These are phyloP conservation scores for Sisor rabdophorus DNA, from an alignment of 2,113 vertebrate species.

Conservation along the genomic window DNA sequence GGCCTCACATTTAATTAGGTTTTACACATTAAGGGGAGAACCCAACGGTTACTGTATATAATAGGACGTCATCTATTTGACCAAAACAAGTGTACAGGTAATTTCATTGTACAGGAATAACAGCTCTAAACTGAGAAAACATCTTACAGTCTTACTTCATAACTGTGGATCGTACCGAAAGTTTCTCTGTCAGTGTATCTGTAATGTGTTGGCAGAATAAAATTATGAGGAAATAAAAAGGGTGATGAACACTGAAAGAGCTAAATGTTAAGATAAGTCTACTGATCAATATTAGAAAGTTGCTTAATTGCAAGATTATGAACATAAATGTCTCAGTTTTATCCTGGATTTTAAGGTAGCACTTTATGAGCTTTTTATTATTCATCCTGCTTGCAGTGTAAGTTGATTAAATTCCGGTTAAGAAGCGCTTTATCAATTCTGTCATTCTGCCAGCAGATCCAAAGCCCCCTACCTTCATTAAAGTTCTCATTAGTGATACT, in stretches of 20 bases:
- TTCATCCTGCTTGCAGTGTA: not conserved
- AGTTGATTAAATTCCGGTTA: slow-evolving; percentile 2
- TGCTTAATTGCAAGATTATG: not conserved
- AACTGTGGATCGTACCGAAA: too few relatives aligned
- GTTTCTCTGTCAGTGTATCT: too few relatives aligned
- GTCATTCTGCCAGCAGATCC: not conserved
- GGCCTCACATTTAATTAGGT: too few relatives aligned
- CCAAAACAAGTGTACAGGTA: too few relatives aligned
- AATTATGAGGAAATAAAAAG: not conserved
- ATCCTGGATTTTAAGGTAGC: not conserved
- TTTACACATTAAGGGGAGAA: too few relatives aligned
- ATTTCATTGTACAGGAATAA: too few relatives aligned
- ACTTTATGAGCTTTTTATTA: not conserved
- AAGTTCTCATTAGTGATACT: slow-evolving; percentile 26
- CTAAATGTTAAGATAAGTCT: not conserved
- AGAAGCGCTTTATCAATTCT: not conserved
- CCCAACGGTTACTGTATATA: too few relatives aligned
- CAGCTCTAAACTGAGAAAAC: too few relatives aligned
- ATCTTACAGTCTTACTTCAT: too few relatives aligned
- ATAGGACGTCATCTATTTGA: too few relatives aligned
- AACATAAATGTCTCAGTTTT: not conserved
- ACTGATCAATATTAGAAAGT: not conserved
- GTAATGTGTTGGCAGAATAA: too few relatives aligned
- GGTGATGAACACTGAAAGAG: not conserved
- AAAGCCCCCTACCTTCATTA: slow-evolving; percentile 10